Evolutionary conservation across 1,140 invertebrate species (phyloP).

Genomic region (Rhizoglyphus robini): DNA sequence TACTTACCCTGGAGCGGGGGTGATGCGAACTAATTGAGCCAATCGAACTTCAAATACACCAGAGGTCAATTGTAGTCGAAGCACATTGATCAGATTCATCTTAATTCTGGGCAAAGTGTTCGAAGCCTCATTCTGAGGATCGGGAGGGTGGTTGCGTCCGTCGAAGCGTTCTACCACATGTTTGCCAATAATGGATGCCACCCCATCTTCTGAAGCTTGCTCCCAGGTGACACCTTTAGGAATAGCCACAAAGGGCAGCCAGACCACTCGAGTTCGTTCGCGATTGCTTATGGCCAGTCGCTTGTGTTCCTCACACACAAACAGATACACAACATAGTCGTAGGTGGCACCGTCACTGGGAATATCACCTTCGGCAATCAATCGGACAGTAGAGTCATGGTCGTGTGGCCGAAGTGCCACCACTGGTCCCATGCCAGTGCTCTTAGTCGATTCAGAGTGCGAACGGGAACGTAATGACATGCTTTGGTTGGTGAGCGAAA

Average conservation of each 20-base stretch:
- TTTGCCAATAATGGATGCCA: not conserved
- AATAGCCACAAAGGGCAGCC: not conserved
- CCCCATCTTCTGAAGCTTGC: not conserved
- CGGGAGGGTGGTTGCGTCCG: not conserved
- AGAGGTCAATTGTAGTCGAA: not conserved
- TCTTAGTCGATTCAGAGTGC: no score
- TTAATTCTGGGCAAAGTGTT: not conserved
- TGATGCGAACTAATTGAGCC: not conserved
- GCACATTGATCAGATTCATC: not conserved
- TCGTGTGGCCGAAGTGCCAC: not conserved
- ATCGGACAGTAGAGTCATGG: not conserved
- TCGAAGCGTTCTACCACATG: not conserved
- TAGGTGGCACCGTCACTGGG: not conserved
- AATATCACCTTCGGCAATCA: not conserved
- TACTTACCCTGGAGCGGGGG: not conserved
- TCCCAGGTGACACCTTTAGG: not conserved
- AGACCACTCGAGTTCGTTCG: not conserved
- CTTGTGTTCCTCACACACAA: not conserved
- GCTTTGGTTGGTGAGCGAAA: no score
- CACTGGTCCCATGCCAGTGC: no score
- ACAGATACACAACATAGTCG: conserved; percentile 1
- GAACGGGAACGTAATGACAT: no score
- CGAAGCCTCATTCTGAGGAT: not conserved
- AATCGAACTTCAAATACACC: not conserved
- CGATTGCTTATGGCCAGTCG: not conserved